Base-by-base conservation (phyloP, 2,113 vertebrate species). In the Numenius arquata region DNA sequence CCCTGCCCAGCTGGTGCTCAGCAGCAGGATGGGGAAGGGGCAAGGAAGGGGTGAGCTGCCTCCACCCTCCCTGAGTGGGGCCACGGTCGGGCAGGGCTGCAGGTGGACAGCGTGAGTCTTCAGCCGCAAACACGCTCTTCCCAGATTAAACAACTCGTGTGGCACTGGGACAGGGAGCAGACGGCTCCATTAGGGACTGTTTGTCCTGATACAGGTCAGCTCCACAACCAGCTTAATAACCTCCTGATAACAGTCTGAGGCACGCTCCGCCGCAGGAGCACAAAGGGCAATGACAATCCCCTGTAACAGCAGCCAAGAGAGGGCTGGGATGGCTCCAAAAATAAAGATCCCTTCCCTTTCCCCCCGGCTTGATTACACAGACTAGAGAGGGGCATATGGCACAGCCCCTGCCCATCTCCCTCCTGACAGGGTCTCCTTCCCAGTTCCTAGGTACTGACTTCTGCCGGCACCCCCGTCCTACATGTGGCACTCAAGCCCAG, bases 191-290 rank as follows among this genome's bases (percentile, higher is more conserved):
- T 87, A 63, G 56, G 76, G 56, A 92, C 77, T 75, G 56, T 90
- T 93, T 87, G 89, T 95, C 68, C 86, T 86, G 79, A 77, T 59
- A 74, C 27, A 70, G 76, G 77, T 77, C 52, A 70, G 50, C 75
- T 80, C 79, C 29, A 30, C 43, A n/a, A 73, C 23, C 36, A 68
- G 63, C 52, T 90, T 73, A 78, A 67, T 74, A 95, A 53, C 34
- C 9, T 41, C 26, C 68, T 55, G 76, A 53, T 81, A 93, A 80
- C 6, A 38, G 41, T 32, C 50, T 58, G 45, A 88, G 67, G 48
- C 53, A 86, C 2, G 0, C 38, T 67, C n/a, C 0, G 0, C 59
- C 0, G 0, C n/a, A 87, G 67, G 18, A 87, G 20, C 56, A 23
- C 43, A 15, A 84, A 90, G 65, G 38, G 11, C 72, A 94, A 41